Percentiles rank a stretch among this genome's conserved stretches.
Evolutionary conservation across 2,888 invertebrate genomes (phyloP).

Genomic region (Dynastes maya): DNA sequence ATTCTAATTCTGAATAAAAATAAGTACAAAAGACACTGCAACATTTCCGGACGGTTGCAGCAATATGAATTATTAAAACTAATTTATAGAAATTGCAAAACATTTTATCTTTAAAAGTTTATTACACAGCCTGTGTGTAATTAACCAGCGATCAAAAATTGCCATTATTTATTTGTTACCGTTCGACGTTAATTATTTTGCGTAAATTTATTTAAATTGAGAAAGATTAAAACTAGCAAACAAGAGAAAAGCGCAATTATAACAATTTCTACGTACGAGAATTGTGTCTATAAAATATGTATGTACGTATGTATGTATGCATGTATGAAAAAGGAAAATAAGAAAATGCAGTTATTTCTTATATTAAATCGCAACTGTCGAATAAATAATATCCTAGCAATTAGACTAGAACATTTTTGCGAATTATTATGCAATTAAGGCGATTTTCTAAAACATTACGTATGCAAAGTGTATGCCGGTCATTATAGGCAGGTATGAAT

Average conservation of each 20-base stretch:
- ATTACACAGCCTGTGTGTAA: neutral
- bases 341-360: conserved; percentile 12
- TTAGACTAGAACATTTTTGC: conserved; percentile 34
- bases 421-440: conserved; percentile 45
- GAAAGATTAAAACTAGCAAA: conserved; percentile 2
- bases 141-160: too few relatives aligned
- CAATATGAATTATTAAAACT: too few relatives aligned
- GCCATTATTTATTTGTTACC: neutral
- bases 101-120: neutral
- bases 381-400: conserved; percentile 32
- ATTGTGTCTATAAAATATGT: conserved; percentile 5
- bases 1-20: too few relatives aligned
- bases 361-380: conserved; percentile 40
- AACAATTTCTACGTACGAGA: conserved; percentile 24
- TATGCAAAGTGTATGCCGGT: conserved; percentile 36
- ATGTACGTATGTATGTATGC: neutral
- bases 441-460: conserved; percentile 41
- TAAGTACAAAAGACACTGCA: too few relatives aligned
- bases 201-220: conserved; percentile 16
- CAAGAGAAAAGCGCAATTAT: conserved; percentile 24
- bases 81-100: neutral
- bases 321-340: conserved; percentile 30
- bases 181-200: conserved; percentile 16
- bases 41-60: too few relatives aligned
- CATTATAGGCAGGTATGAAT: conserved; percentile 21